Percentiles rank a stretch among this genome's conserved stretches.
Conservation (phyloP, 2,113 vertebrate genomes). For the Gulo gulo region DNA sequence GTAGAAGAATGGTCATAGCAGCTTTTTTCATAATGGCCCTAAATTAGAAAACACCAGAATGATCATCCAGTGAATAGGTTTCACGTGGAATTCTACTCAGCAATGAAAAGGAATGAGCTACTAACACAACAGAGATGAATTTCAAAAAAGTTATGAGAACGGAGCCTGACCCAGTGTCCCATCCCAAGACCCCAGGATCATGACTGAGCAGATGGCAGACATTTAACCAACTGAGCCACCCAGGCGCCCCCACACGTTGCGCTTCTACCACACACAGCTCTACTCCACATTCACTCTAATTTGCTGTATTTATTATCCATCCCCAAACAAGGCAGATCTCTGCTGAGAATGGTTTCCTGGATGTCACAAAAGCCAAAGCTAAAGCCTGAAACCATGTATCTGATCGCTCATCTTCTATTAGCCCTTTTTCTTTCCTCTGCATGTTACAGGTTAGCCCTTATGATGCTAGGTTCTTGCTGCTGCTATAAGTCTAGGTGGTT, state of each 20-base stretch:
- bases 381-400: background rate
- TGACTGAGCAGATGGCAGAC: too few species aligned
- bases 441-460: background rate
- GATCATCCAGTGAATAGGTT: background rate
- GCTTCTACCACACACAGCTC: background rate
- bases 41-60: background rate
- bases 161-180: too few species aligned
- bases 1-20: background rate
- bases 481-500: background rate
- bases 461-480: background rate
- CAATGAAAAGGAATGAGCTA: background rate
- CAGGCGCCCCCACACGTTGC: background rate
- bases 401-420: background rate
- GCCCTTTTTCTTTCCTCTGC: background rate
- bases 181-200: too few species aligned
- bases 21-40: background rate
- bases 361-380: background rate
- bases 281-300: background rate
- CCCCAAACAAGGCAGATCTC: background rate
- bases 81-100: background rate
- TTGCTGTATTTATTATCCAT: background rate
- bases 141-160: background rate
- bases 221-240: too few species aligned
- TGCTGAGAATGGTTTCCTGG: background rate
- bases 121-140: background rate